phyloP scores from a whole-genome alignment of 2,113 vertebrate genomes.

The Pardalotus punctatus region DNA sequence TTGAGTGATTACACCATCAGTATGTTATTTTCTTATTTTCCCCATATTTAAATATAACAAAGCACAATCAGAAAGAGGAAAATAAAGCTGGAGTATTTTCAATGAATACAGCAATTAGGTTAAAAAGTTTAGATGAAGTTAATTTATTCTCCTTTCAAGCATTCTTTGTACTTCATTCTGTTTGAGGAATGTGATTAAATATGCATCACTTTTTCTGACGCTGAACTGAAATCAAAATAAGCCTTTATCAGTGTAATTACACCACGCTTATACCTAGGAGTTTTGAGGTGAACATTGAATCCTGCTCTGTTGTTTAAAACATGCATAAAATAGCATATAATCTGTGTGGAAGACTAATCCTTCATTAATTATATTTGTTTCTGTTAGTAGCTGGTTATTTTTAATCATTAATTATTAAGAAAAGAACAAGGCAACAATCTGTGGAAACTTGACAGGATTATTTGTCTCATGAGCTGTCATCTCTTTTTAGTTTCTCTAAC shows the following conservation, averaged over 20 bases:
- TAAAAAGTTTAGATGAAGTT: constrained; percentile 41
- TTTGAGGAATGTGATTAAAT: constrained; percentile 67
- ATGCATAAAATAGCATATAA: background rate
- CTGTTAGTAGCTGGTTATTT: background rate
- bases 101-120: constrained; percentile 44
- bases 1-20: background rate
- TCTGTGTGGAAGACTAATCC: constrained; percentile 2
- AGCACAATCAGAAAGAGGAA: background rate
- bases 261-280: background rate
- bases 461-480: background rate
- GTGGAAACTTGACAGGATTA: background rate
- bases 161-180: constrained; percentile 46
- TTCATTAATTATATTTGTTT: constrained; percentile 37
- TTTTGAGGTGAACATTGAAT: constrained; percentile 1
- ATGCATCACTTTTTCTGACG: constrained; percentile 43
- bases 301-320: background rate
- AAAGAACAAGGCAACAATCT: background rate
- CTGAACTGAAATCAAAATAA: constrained; percentile 59
- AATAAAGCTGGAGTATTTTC: background rate
- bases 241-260: constrained; percentile 72
- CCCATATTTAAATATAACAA: background rate
- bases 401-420: background rate
- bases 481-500: background rate
- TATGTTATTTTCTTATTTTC: background rate
- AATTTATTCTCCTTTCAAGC: constrained; percentile 60